Evolutionary conservation across 2,888 invertebrate species (phyloP).

Genomic region (Leptura quadrifasciata): DNA sequence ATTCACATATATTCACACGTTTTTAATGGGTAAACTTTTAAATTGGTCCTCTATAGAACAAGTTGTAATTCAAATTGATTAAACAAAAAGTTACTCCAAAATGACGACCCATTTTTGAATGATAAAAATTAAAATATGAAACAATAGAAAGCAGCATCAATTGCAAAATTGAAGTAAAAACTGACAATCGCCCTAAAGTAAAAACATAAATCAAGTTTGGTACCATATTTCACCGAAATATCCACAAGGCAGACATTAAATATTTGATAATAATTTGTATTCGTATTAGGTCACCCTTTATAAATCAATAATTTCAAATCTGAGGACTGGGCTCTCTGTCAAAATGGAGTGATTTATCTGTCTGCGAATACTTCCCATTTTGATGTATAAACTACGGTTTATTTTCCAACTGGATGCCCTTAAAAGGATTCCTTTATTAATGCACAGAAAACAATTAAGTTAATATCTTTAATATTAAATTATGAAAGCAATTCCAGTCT

Average conservation of each 20-base stretch:
- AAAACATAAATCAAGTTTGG: not conserved
- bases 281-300: constrained; percentile 6
- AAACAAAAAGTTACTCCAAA: too few relatives aligned
- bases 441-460: not conserved
- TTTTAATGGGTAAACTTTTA: too few relatives aligned
- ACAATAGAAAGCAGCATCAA: too few relatives aligned
- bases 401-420: not conserved
- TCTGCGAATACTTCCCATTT: not conserved
- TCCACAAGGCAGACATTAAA: not conserved
- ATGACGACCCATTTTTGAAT: too few relatives aligned
- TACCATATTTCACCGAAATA: not conserved
- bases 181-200: too few relatives aligned
- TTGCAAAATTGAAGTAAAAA: too few relatives aligned
- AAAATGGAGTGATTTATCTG: not conserved
- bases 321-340: not conserved
- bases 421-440: constrained; percentile 7
- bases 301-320: constrained; percentile 7
- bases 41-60: too few relatives aligned
- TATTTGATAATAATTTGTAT: not conserved
- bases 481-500: not conserved
- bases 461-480: not conserved
- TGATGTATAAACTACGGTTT: not conserved
- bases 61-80: too few relatives aligned
- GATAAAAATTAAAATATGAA: too few relatives aligned
- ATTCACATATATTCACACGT: too few relatives aligned